A percentile compares a stretch with the other conserved stretches of the same genome.
Evolutionary conservation across 2,113 vertebrate genomes (phyloP).

Genomic region (Cairina moschata): DNA sequence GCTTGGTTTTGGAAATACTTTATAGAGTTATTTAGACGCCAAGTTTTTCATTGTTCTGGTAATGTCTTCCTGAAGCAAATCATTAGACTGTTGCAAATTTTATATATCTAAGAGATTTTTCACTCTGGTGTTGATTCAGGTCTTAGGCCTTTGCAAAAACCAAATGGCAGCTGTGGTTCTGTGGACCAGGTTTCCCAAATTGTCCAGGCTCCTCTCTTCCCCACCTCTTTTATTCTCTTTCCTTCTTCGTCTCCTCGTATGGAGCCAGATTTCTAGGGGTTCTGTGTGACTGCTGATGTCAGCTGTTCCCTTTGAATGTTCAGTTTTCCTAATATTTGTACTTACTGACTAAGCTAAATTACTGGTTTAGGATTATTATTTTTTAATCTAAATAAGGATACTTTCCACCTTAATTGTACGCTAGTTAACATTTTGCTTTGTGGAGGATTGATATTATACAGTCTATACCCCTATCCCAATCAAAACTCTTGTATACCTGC

Average conservation of each 20-base stretch:
- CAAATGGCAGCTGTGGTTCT: neutral
- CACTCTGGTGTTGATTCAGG: neutral
- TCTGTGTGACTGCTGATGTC: neutral
- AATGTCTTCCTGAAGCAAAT: conserved; percentile 22
- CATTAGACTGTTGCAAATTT: neutral
- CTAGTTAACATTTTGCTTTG: neutral
- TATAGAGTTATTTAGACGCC: conserved; percentile 4
- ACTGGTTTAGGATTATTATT: neutral
- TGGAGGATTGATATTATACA: neutral
- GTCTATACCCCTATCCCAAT: neutral
- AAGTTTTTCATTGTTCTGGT: conserved; percentile 38
- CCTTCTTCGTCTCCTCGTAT: neutral
- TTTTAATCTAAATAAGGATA: neutral
- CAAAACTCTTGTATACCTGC: neutral
- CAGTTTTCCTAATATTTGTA: neutral
- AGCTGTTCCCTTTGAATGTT: neutral
- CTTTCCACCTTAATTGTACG: neutral
- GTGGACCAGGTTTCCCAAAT: neutral
- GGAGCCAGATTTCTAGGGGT: neutral
- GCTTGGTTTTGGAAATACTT: conserved; percentile 28
- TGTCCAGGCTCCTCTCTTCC: neutral
- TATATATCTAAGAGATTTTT: neutral
- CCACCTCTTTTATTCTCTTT: neutral
- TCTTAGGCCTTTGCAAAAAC: neutral
- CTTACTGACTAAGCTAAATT: neutral